Conservation (phyloP, 2,888 invertebrate species). For the Aleiodes alternator region DNA sequence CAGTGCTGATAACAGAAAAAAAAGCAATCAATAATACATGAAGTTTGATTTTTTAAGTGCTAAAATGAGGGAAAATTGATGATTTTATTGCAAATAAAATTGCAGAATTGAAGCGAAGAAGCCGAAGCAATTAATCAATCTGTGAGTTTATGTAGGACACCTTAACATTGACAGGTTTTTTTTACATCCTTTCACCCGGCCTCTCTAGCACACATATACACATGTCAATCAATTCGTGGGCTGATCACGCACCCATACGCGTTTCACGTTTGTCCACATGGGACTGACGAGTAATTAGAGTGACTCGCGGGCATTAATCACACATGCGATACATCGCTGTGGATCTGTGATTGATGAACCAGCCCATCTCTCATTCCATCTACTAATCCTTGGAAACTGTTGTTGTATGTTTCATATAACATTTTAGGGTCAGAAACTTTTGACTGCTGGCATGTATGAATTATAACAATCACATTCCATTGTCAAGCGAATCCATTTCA, state of each 20-base stretch:
- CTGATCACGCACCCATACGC: not conserved
- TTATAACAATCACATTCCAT: no score
- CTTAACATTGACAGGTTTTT: not conserved
- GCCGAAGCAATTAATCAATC: not conserved
- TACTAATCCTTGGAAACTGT: not conserved
- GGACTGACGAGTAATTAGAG: slow-evolving; percentile 37
- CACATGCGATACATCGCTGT: slow-evolving; percentile 29
- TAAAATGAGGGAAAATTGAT: no score
- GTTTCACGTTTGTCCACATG: not conserved
- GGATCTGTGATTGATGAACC: not conserved
- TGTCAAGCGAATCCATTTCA: no score
- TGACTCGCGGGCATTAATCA: slow-evolving; percentile 36
- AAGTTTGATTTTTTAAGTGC: no score
- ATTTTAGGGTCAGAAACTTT: no score
- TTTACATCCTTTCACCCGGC: not conserved
- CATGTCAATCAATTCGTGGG: no score
- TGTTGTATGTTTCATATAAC: slow-evolving; percentile 10
- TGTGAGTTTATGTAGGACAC: no score
- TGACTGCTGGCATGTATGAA: no score
- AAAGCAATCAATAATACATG: no score
- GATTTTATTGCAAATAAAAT: slow-evolving; percentile 6
- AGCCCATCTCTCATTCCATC: not conserved
- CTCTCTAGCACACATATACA: not conserved
- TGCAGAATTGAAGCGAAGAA: not conserved
- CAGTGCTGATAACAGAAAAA: no score